Evolutionary conservation across 2,797 vertebrate genomes (phyloP).

Genomic region (Etheostoma nigrum): DNA sequence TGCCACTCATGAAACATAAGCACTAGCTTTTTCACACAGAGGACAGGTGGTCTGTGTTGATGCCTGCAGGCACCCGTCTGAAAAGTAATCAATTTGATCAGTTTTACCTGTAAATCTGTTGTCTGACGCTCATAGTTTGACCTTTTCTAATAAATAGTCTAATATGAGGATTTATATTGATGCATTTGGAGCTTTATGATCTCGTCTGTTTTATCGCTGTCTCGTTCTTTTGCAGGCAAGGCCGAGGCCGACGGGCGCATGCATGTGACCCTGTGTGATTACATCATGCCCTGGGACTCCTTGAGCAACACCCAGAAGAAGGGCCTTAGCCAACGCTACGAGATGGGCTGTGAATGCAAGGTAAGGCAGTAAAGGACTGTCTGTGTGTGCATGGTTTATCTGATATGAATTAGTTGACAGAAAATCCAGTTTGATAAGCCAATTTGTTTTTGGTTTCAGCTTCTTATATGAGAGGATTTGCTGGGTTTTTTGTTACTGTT

Average conservation of each 20-base stretch:
- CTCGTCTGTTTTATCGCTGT: slow-evolving; percentile 27
- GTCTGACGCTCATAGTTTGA: not conserved
- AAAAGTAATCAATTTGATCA: slow-evolving; percentile 43
- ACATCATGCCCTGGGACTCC: slow-evolving; percentile 95
- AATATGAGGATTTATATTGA: not conserved
- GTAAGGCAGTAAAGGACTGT: slow-evolving; percentile 77
- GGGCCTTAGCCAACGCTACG: slow-evolving; percentile 96
- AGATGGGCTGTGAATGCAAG: slow-evolving; percentile 99
- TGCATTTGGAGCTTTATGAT: not conserved
- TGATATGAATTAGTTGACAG: not conserved
- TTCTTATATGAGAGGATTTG: not conserved
- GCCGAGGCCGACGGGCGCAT: slow-evolving; percentile 90
- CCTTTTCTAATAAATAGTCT: not conserved
- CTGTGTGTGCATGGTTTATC: slow-evolving; percentile 14
- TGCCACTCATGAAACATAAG: slow-evolving; percentile 17
- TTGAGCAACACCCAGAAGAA: slow-evolving; percentile 97
- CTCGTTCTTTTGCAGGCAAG: slow-evolving; percentile 87
- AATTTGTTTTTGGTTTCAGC: not conserved
- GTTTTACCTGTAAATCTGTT: not conserved
- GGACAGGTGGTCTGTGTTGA: slow-evolving; percentile 16
- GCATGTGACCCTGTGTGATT: slow-evolving; percentile 97
- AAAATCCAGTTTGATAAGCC: not conserved
- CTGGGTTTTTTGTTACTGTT: not conserved
- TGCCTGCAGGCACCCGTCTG: slow-evolving; percentile 23
- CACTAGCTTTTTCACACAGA: not conserved